Percentiles rank a stretch among this genome's conserved stretches.
Conservation (phyloP, 1,140 invertebrate species). For the Eupeodes corollae region DNA sequence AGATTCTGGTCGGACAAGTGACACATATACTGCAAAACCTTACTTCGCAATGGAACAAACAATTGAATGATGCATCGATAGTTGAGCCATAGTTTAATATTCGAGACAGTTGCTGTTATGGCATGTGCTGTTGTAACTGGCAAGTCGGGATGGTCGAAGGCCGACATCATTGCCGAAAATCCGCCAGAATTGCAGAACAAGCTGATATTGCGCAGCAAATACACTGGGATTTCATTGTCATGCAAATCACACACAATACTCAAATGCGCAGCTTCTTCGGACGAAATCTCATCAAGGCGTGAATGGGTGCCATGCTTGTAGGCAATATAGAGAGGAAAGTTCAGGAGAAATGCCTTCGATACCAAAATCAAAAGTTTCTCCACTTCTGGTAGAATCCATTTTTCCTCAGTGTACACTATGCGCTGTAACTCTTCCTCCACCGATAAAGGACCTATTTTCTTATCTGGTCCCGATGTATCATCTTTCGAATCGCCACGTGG, state of each 20-base stretch:
- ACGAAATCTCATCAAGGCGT: conserved; percentile 63
- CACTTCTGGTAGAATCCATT: conserved; percentile 61
- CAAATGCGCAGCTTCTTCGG: conserved; percentile 63
- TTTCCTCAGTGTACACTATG: conserved; percentile 27
- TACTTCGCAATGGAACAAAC: conserved; percentile 72
- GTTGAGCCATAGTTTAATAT: conserved; percentile 90
- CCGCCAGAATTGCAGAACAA: conserved; percentile 84
- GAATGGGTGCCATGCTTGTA: conserved; percentile 73
- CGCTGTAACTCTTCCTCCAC: not conserved
- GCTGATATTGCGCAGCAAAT: conserved; percentile 77
- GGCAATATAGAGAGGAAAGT: conserved; percentile 85
- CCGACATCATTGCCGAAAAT: conserved; percentile 69
- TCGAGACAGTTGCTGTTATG: conserved; percentile 80
- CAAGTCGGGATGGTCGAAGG: conserved; percentile 71
- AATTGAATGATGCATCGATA: conserved; percentile 77
- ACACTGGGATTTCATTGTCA: conserved; percentile 84
- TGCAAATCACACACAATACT: conserved; percentile 81
- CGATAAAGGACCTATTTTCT: conserved; percentile 1
- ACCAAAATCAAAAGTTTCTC: conserved; percentile 67
- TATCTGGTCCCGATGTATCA: conserved; percentile 10
- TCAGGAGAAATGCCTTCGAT: conserved; percentile 71
- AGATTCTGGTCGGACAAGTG: conserved; percentile 83
- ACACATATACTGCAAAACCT: conserved; percentile 86
- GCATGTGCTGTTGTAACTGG: conserved; percentile 80
- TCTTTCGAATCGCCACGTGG: conserved; percentile 1